These are phyloP conservation scores for Caligus rogercresseyi DNA, from an alignment of 1,140 invertebrate genomes.

Conservation along the genomic window DNA sequence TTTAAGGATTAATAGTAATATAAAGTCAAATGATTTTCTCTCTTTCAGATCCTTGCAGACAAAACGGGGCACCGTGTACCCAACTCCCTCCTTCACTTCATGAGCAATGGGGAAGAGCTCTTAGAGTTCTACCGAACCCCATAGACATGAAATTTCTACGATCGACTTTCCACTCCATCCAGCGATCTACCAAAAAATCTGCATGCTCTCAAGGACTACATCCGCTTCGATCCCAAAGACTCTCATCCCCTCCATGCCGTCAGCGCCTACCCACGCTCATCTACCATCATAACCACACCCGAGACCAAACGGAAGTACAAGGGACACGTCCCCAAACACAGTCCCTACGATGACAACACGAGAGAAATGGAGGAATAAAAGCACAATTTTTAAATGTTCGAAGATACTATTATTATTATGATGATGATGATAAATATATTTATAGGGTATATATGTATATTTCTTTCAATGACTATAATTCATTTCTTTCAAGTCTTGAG, in stretches of 20 bases:
- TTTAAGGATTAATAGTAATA: too few species aligned
- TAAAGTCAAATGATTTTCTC: too few species aligned
- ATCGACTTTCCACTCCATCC: background rate
- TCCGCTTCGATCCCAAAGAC: background rate
- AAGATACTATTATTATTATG: background rate
- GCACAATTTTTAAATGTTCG: background rate
- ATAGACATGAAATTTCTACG: background rate
- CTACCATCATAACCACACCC: background rate
- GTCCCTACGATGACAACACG: background rate
- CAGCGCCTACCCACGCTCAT: background rate
- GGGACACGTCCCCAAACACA: background rate
- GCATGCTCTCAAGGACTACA: background rate
- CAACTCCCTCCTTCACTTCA: background rate
- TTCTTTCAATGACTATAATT: background rate
- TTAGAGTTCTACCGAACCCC: background rate
- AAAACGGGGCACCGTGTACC: background rate
- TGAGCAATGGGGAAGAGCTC: background rate
- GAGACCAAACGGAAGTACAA: background rate
- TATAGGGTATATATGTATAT: background rate
- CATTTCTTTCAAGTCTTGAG: background rate
- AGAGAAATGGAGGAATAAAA: background rate
- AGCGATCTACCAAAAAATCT: background rate
- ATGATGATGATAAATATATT: background rate
- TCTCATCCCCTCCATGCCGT: background rate
- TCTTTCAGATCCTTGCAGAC: background rate